Evolutionary conservation across 2,888 invertebrate species (phyloP), one percentile per base, ranked within the genome.

Genomic region (Lasioglossum lativentre): DNA sequence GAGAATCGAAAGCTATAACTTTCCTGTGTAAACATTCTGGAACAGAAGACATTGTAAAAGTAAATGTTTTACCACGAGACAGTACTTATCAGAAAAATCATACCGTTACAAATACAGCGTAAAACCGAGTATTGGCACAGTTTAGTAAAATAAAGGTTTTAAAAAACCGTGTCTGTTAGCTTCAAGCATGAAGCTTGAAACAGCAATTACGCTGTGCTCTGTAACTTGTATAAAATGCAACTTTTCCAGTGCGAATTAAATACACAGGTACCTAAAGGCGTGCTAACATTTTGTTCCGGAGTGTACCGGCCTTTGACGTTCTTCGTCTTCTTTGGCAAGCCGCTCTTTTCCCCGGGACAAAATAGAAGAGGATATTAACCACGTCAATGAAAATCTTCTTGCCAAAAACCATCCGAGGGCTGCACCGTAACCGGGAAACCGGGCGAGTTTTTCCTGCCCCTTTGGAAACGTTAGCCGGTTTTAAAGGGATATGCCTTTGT

Each of bases 281-380:
- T 6, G 30, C 30, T 1, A 30, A 16, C 63, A 63, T 63, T 34
- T 63, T 34, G 63, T 19, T 5, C 14, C 19, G 63, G 30, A 30
- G 63, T 30, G 63, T 19, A 34, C 63, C 30, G 16, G 30, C 63
- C 63, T 63, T 63, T 63, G 63, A 63, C 30, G 63, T 63, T 63
- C 63, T 30, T 63, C 68, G 12, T 68, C 68, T 38, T 68, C 68
- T 23, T 23, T 71, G n/a, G n/a, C 47, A 52, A 56, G 42, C n/a
- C 40, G 34, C 79, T 74, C 74, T 27, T 45, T 12, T 12, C 47
- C 77, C 68, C 82, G 42, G 75, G 45, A 42, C 52, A 80, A 70
- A 80, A 80, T 76, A 74, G 80, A 80, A 88, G 78, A 71, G 80
- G 78, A 88, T 87, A 82, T 90, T 88, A 86, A 85, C 85, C 82